Evolutionary conservation across 2,797 vertebrate genomes (phyloP).

Genomic region (Dendrocincla fuliginosa): DNA sequence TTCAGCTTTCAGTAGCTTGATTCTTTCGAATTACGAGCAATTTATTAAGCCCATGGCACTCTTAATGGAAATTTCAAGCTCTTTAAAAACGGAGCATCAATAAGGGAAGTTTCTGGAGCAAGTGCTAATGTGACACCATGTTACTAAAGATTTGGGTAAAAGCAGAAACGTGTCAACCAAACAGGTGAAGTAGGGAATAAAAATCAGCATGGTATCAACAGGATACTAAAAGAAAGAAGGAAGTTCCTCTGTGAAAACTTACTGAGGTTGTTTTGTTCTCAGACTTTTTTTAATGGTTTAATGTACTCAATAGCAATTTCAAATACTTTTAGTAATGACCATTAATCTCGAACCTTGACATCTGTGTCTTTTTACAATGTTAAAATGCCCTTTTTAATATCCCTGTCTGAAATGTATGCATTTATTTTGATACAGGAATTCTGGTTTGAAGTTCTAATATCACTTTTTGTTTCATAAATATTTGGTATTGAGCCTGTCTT

Average conservation of each 20-base stretch:
- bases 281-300: not conserved
- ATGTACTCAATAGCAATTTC: not conserved
- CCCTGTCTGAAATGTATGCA: not conserved
- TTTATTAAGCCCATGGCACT: not conserved
- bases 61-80: not conserved
- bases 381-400: not conserved
- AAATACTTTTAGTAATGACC: not conserved
- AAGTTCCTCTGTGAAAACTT: not conserved
- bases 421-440: not conserved
- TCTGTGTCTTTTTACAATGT: rapidly evolving
- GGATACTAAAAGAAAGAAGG: not conserved
- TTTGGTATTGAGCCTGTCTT: not conserved
- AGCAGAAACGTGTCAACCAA: not conserved
- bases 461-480: not conserved
- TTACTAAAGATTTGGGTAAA: not conserved
- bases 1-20: not conserved
- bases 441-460: not conserved
- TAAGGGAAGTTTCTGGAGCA: not conserved
- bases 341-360: not conserved
- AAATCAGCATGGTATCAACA: not conserved
- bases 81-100: not conserved
- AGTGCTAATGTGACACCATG: not conserved
- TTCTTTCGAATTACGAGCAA: not conserved
- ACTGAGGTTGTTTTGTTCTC: not conserved
- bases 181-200: too few relatives aligned